Conservation (phyloP, 1,140 invertebrate species). For the Saxidomus purpurata region DNA sequence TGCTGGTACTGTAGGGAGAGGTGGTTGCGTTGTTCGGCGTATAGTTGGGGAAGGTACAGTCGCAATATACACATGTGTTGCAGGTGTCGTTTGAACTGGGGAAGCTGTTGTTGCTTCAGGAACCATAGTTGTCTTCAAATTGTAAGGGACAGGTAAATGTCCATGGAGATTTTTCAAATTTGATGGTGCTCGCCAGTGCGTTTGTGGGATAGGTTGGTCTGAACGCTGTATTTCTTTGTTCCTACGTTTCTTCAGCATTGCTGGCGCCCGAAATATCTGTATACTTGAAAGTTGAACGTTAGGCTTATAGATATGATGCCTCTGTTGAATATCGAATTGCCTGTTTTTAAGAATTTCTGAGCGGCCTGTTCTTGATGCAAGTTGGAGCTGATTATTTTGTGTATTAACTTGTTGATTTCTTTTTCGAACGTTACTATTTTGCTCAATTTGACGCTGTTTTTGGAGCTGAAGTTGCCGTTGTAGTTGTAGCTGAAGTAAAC, state of each 20-base stretch:
- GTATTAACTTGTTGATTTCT: neutral
- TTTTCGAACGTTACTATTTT: neutral
- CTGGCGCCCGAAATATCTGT: conserved; percentile 23
- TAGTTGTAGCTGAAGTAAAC: neutral
- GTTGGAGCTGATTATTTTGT: neutral
- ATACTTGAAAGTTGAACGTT: conserved; percentile 21
- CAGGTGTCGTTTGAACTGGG: neutral
- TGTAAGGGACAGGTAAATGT: conserved; percentile 38
- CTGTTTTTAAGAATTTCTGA: neutral
- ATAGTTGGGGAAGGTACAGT: neutral
- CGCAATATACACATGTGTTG: neutral
- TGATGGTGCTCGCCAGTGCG: conserved; percentile 29
- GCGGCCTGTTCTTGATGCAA: neutral
- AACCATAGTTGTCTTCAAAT: neutral
- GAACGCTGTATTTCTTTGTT: neutral
- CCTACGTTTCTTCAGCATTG: neutral
- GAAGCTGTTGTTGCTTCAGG: neutral
- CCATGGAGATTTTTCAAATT: conserved; percentile 6
- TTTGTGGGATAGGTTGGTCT: neutral
- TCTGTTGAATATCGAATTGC: neutral
- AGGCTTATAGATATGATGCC: neutral
- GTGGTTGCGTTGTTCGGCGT: neutral
- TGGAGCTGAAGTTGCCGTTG: neutral
- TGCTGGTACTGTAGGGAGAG: conserved; percentile 4
- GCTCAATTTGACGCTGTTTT: conserved; percentile 17